These are phyloP conservation scores for Teleogryllus occipitalis DNA, from an alignment of 1,140 invertebrate genomes.

Conservation along the genomic window DNA sequence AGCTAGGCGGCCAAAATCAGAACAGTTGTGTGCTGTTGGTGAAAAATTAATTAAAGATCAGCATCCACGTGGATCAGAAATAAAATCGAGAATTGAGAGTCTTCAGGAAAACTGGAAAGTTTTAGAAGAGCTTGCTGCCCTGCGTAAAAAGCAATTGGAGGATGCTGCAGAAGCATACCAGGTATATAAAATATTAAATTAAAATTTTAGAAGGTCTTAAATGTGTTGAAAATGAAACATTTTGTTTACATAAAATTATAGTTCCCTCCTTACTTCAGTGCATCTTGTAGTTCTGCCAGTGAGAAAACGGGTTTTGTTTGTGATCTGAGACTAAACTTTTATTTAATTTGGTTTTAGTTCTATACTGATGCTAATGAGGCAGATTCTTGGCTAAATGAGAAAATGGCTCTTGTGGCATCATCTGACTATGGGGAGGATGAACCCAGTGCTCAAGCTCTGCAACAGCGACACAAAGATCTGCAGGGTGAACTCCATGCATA, in stretches of 20 bases:
- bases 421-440: constrained; percentile 85
- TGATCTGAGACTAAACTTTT: no score
- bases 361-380: constrained; percentile 96
- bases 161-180: constrained; percentile 92
- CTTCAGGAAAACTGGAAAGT: constrained; percentile 78
- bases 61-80: constrained; percentile 68
- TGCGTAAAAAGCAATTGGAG: constrained; percentile 75
- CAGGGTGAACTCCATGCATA: constrained; percentile 90
- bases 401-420: constrained; percentile 77
- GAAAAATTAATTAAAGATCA: constrained; percentile 64
- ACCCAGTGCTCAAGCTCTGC: constrained; percentile 72
- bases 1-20: constrained; percentile 67
- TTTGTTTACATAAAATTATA: not conserved
- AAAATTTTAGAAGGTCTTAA: not conserved
- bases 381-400: constrained; percentile 94
- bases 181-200: constrained; percentile 34
- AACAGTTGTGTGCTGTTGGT: constrained; percentile 65
- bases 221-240: not conserved
- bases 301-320: no score
- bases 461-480: constrained; percentile 78
- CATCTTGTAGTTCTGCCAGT: no score
- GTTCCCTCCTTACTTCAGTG: no score
- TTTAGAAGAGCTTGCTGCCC: constrained; percentile 73
- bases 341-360: constrained; percentile 49
- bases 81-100: constrained; percentile 67